Conservation (phyloP, 2,113 vertebrate species). For the Petrocephalus microphthalmus region DNA sequence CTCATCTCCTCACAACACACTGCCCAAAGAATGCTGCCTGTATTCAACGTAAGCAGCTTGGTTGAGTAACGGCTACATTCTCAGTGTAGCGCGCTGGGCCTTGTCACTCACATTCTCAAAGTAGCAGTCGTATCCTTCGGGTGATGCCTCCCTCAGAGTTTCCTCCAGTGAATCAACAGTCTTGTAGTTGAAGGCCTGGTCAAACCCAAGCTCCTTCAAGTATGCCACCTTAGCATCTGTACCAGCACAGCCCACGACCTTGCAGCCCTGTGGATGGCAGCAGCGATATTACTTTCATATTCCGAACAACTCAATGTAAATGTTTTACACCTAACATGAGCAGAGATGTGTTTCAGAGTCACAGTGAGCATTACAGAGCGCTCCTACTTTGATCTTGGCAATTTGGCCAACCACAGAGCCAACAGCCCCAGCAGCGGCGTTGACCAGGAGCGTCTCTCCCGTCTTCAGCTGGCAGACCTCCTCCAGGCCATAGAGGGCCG, state of each 20-base stretch:
- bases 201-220: constrained; percentile 76
- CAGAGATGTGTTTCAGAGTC: background rate
- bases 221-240: constrained; percentile 72
- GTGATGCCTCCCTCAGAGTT: constrained; percentile 66
- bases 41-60: no score
- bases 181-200: constrained; percentile 83
- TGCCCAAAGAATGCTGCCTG: background rate
- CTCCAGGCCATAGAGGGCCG: constrained; percentile 73
- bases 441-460: constrained; percentile 77
- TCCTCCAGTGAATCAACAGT: constrained; percentile 70
- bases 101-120: constrained; percentile 76
- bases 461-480: constrained; percentile 67
- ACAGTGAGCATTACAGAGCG: background rate
- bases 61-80: background rate
- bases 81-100: background rate
- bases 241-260: constrained; percentile 74
- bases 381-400: constrained; percentile 72
- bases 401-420: constrained; percentile 78
- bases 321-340: background rate
- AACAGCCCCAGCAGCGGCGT: constrained; percentile 78
- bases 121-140: constrained; percentile 77
- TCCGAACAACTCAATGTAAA: background rate
- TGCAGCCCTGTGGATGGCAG: constrained; percentile 62
- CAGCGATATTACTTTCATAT: background rate
- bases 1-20: background rate